phyloP scores from a whole-genome alignment of 2,888 invertebrate species.

The Thecocarcelia acutangulata region DNA sequence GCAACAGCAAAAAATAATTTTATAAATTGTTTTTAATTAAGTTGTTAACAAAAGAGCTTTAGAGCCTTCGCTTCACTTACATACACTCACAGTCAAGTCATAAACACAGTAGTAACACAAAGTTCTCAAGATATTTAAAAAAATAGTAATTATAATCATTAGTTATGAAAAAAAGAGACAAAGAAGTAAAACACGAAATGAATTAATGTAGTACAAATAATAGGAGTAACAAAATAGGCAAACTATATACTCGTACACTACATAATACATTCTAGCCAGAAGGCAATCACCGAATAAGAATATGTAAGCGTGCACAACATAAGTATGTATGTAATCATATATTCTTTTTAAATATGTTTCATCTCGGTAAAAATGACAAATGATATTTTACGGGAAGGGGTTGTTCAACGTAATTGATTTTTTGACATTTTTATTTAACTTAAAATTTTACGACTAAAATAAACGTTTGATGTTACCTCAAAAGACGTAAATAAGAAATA shows the following conservation, averaged over 20 bases:
- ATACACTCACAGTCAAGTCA: neutral
- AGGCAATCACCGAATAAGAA: conserved; percentile 46
- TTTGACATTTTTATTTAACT: neutral
- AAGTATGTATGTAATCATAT: too few relatives aligned
- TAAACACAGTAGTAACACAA: conserved; percentile 55
- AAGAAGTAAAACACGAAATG: neutral
- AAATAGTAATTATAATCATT: conserved; percentile 62
- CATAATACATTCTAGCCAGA: conserved; percentile 43
- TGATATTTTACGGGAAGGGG: neutral
- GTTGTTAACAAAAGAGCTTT: conserved; percentile 51
- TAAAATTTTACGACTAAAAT: neutral
- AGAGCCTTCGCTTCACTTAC: conserved; percentile 35
- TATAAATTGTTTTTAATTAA: conserved; percentile 68
- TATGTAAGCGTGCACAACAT: conserved; percentile 18
- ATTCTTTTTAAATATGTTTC: conserved; percentile 17
- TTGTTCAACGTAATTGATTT: neutral
- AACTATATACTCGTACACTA: neutral
- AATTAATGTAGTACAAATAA: conserved; percentile 34
- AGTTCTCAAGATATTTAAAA: conserved; percentile 57
- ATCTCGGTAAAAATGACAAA: conserved; percentile 2
- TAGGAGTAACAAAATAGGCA: conserved; percentile 17
- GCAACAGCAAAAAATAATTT: conserved; percentile 51
- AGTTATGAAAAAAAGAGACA: conserved; percentile 11
- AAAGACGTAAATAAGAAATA: too few relatives aligned
- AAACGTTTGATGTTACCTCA: too few relatives aligned